Evolutionary conservation across 64 coral and sea anemone genomes (phyloP).

Genomic region (Trachythela sp.): DNA sequence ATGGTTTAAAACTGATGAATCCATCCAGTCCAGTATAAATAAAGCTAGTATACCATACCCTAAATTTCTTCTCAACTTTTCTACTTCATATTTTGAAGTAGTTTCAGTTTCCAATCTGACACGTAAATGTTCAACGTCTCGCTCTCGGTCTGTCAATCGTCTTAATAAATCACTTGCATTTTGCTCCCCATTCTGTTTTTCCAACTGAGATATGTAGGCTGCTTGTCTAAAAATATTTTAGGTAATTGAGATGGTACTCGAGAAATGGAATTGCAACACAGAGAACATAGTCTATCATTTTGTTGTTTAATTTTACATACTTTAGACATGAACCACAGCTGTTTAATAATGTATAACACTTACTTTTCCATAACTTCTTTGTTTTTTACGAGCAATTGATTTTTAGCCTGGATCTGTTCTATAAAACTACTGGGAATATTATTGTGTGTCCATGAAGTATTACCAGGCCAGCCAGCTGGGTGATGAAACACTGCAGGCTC

Average conservation of each 20-base stretch:
- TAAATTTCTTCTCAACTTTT: slow-evolving; percentile 18
- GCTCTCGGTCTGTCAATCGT: background rate
- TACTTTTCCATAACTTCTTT: background rate
- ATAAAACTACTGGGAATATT: background rate
- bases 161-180: background rate
- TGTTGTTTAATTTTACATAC: too few species aligned
- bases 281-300: too few species aligned
- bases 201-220: background rate
- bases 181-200: background rate
- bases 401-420: background rate
- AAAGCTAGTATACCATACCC: background rate
- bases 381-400: background rate
- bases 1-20: background rate
- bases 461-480: background rate
- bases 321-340: too few species aligned
- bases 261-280: too few species aligned
- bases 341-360: too few species aligned
- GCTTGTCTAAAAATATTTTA: background rate
- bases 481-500: background rate
- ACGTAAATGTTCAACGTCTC: slow-evolving; percentile 5
- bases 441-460: background rate
- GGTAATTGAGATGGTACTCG: too few species aligned
- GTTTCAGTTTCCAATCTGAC: background rate
- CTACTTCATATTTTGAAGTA: slow-evolving; percentile 6
- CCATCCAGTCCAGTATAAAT: background rate